phyloP scores from a whole-genome alignment of 2,888 invertebrate species.

The Xestia sexstrigata region DNA sequence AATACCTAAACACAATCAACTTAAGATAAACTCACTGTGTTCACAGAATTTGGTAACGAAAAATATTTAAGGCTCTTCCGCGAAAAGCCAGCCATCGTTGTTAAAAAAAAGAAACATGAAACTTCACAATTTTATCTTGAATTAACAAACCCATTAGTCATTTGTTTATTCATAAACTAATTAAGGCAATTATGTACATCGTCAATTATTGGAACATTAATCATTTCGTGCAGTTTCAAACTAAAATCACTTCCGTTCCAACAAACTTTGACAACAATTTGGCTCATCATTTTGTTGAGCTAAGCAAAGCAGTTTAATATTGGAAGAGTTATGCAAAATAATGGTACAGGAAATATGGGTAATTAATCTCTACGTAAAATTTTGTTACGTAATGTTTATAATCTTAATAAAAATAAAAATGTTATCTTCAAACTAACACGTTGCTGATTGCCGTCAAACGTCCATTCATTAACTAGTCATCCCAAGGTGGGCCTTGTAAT shows the following conservation, averaged over 20 bases:
- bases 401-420: no score
- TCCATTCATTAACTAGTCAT: neutral
- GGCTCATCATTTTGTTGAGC: constrained; percentile 12
- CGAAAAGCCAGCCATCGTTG: neutral
- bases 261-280: constrained; percentile 37
- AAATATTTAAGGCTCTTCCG: constrained; percentile 5
- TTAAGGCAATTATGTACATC: constrained; percentile 1
- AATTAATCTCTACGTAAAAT: neutral
- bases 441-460: neutral
- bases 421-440: neutral
- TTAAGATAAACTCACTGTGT: constrained; percentile 7
- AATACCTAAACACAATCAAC: constrained; percentile 9
- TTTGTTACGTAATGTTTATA: no score
- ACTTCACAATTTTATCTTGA: neutral
- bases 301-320: neutral
- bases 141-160: neutral
- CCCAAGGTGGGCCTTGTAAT: no score
- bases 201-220: constrained; percentile 36
- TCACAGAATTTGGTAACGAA: neutral
- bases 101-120: neutral
- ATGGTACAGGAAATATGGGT: no score
- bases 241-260: constrained; percentile 31
- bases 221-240: constrained; percentile 41
- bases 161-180: constrained; percentile 26
- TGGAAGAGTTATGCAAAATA: neutral